These are phyloP conservation scores for Alectura lathami DNA, from an alignment of 2,113 vertebrate genomes.

Conservation along the genomic window DNA sequence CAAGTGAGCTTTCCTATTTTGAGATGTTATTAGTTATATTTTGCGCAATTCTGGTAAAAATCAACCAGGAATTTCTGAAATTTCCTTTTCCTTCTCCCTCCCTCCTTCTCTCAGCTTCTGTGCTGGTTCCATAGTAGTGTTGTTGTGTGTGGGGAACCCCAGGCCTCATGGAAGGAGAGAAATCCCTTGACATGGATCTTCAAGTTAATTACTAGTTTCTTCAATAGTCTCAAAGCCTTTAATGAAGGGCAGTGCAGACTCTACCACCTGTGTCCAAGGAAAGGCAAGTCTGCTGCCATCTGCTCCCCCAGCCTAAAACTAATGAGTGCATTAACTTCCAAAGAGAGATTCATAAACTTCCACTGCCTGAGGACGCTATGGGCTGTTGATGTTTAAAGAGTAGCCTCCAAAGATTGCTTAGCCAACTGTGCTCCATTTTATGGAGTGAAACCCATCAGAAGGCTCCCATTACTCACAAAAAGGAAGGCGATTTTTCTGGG, in stretches of 20 bases:
- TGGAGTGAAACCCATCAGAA: constrained; percentile 1
- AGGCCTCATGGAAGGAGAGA: neutral
- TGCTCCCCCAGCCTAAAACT: constrained; percentile 21
- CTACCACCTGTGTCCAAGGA: neutral
- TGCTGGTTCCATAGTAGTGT: neutral
- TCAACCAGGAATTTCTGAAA: neutral
- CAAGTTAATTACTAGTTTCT: neutral
- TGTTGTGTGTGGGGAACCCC: neutral
- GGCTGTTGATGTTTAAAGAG: constrained; percentile 25
- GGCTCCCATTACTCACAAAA: constrained; percentile 3
- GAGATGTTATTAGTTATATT: neutral
- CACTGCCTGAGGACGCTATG: neutral
- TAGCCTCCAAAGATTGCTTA: constrained; percentile 16
- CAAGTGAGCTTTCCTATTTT: neutral
- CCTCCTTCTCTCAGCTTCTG: neutral
- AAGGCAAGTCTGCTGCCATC: constrained; percentile 11
- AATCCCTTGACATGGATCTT: neutral
- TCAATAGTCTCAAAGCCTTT: neutral
- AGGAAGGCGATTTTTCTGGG: neutral
- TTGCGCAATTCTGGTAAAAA: neutral
- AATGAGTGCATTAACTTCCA: constrained; percentile 40
- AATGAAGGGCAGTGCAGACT: neutral
- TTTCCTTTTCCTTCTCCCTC: neutral
- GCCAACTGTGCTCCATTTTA: neutral
- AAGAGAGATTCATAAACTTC: constrained; percentile 26